phyloP scores from a whole-genome alignment of 1,140 invertebrate species.

The Drosophila biarmipes region DNA sequence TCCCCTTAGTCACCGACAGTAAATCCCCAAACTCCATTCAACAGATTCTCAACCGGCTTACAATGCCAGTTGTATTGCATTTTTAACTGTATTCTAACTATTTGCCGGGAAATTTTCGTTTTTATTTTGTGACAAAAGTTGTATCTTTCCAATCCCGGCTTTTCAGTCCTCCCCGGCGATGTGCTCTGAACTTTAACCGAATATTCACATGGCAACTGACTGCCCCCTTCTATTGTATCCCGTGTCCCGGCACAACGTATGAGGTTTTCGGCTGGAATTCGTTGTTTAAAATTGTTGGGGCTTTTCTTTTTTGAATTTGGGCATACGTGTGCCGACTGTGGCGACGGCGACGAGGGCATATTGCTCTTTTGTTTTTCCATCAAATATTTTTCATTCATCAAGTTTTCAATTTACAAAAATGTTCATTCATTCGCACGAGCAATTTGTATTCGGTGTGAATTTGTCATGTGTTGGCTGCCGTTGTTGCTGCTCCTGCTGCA shows the following conservation, averaged over 20 bases:
- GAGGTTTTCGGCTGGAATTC: slow-evolving; percentile 23
- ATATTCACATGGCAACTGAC: slow-evolving; percentile 44
- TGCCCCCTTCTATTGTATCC: slow-evolving; percentile 28
- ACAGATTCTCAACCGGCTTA: slow-evolving; percentile 33
- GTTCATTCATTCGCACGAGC: slow-evolving; percentile 81
- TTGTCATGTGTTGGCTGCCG: slow-evolving; percentile 72
- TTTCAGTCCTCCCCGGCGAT: slow-evolving; percentile 10
- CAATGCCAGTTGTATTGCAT: slow-evolving; percentile 27
- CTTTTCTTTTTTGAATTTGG: slow-evolving; percentile 13
- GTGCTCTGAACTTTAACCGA: slow-evolving; percentile 51
- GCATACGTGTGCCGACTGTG: not conserved
- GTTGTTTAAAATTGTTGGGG: slow-evolving; percentile 34
- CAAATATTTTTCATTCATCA: slow-evolving; percentile 83
- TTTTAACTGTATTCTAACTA: slow-evolving; percentile 38
- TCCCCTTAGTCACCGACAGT: not conserved
- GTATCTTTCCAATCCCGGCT: slow-evolving; percentile 33
- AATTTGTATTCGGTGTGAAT: slow-evolving; percentile 83
- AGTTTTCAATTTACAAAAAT: slow-evolving; percentile 83
- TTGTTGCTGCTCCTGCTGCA: slow-evolving; percentile 34
- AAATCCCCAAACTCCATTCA: slow-evolving; percentile 46
- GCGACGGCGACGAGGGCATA: slow-evolving; percentile 32
- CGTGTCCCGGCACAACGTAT: slow-evolving; percentile 14
- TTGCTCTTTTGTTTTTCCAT: slow-evolving; percentile 81
- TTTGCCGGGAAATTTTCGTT: slow-evolving; percentile 11
- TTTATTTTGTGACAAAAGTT: slow-evolving; percentile 46